Base-by-base conservation (phyloP, 2,797 vertebrate genomes). In the Rhynchotus rufescens region DNA sequence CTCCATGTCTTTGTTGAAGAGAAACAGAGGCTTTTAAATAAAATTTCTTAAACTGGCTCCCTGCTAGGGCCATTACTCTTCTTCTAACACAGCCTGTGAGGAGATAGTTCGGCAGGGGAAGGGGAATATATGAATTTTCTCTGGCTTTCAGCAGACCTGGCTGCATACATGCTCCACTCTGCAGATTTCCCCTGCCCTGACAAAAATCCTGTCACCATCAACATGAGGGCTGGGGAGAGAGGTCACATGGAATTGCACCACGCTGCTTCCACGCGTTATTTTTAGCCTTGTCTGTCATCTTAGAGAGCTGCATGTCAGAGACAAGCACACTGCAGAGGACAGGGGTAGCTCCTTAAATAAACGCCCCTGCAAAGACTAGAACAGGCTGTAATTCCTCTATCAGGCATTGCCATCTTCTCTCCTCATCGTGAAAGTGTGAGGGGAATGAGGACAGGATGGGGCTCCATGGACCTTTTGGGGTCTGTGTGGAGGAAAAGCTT, bases 341-440 rank as follows among this genome's bases (percentile, higher is more conserved):
- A 87, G 90, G 89, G 60, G 90, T 56, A 92, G 81, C 60, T 93
- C 79, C 92, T 94, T 87, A 95, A 85, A 94, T 89, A 96, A 92
- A 85, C 60, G 76, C 83, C 72, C 51, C 66, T 64, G 60, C 69
- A 73, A 83, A 83, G 90, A 40, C 15, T 32, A 78, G 64, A 79
- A 83, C 34, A 71, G 79, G 44, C 67, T 93, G 51, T n/a, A 80
- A 91, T 59, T 82, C 67, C 67, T 61, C 5, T 61, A 86, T 25
- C 69, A 90, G 75, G 78, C 49, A 82, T 65, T 69, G 84, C 6
- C n/a, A 28, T 68, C 56, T 79, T 65, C 38, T 85, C 34, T 89
- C 66, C 30, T 49, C 26, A 51, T 61, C 0, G 17, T 47, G 80
- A 71, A 78, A 61, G 5, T 21, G 23, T 47, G 20, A 5, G 9